These are phyloP conservation scores for Sitophilus oryzae DNA, from an alignment of 1,140 invertebrate genomes.

Conservation along the genomic window DNA sequence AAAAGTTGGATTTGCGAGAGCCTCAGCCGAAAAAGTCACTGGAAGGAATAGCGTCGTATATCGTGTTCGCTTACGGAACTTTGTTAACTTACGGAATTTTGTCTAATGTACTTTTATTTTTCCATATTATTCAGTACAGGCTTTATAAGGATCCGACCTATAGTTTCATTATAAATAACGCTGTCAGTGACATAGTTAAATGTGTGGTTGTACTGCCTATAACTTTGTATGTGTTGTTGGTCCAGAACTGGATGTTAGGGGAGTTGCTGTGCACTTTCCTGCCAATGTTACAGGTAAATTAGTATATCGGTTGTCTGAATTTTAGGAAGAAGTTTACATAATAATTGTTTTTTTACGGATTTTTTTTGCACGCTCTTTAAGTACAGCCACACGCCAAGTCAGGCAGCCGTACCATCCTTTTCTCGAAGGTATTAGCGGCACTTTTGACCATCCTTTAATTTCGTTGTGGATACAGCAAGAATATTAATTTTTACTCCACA, in stretches of 20 bases:
- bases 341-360: too few relatives aligned
- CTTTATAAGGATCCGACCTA: conserved; percentile 59
- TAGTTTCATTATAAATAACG: conserved; percentile 62
- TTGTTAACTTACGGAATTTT: conserved; percentile 53
- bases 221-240: conserved; percentile 59
- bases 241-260: conserved; percentile 71
- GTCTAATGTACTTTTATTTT: conserved; percentile 55
- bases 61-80: conserved; percentile 58
- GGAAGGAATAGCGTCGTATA: conserved; percentile 53
- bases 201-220: conserved; percentile 62
- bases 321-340: too few relatives aligned
- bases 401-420: too few relatives aligned
- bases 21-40: conserved; percentile 47
- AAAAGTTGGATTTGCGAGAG: conserved; percentile 42
- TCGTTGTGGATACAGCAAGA: too few relatives aligned
- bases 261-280: conserved; percentile 68
- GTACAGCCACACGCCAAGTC: too few relatives aligned
- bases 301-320: too few relatives aligned
- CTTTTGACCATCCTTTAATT: too few relatives aligned
- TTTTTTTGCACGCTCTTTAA: too few relatives aligned
- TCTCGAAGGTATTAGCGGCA: too few relatives aligned
- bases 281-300: conserved; percentile 63
- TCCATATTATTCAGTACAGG: conserved; percentile 54
- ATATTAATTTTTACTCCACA: too few relatives aligned
- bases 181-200: conserved; percentile 62